Evolutionary conservation across 2,113 vertebrate genomes (phyloP).

Genomic region (Tichodroma muraria): DNA sequence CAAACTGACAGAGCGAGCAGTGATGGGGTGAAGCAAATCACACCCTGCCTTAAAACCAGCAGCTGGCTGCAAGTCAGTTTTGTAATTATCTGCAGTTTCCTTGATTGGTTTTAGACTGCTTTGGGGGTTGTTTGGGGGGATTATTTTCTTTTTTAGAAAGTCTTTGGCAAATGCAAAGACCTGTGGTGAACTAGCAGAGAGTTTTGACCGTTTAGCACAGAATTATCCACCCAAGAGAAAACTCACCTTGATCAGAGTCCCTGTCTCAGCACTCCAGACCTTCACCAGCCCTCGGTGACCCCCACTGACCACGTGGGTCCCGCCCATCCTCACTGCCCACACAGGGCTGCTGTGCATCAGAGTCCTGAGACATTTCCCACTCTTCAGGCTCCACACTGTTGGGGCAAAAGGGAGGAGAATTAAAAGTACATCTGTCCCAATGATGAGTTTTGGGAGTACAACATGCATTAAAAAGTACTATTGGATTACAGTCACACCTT

Average conservation of each 20-base stretch:
- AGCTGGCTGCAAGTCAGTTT: background rate
- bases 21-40: background rate
- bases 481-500: background rate
- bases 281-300: constrained; percentile 79
- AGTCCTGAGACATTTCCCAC: constrained; percentile 68
- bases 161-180: background rate
- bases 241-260: constrained; percentile 75
- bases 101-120: background rate
- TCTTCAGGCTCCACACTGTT: constrained; percentile 83
- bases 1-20: background rate
- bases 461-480: background rate
- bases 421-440: background rate
- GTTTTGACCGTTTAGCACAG: background rate
- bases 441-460: background rate
- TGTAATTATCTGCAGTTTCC: background rate
- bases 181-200: background rate
- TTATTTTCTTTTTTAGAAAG: background rate
- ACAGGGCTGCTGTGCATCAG: constrained; percentile 78
- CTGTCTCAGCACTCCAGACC: constrained; percentile 75
- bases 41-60: background rate
- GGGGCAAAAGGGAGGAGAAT: background rate
- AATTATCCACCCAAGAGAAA: background rate
- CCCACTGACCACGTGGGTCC: constrained; percentile 72
- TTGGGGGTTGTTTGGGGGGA: background rate
- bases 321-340: constrained; percentile 71